Base-by-base conservation (phyloP, 2,888 invertebrate genomes). In the Leptopilina drosophilae region DNA sequence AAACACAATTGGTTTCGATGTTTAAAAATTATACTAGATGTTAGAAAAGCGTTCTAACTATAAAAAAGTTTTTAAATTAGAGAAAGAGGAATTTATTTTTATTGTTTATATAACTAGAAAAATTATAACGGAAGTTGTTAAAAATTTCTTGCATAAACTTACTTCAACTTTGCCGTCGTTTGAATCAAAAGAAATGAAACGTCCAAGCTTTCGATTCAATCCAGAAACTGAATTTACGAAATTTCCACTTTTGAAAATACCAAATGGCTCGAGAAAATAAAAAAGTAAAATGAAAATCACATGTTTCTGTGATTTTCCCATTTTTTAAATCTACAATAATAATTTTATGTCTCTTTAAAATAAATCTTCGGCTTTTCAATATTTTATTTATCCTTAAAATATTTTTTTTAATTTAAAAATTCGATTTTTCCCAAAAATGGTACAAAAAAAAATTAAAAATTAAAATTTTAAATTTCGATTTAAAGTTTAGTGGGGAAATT, bases 131-230 rank as follows among this genome's bases (percentile, higher is more conserved):
- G 33, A 33, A 33, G 33, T 46, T 46, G 15, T 59, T 67, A 67
- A 66, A 40, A 66, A 65, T 33, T 40, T 65, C 15, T 46, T 26
- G 33, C 11, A 42, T 67, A 6, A 81, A 93, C 94, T 93, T 87
- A 95, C 95, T 78, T 90, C 91, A 67, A 95, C 92, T 83, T 94
- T 93, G 12, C 93, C 93, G 14, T 93, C 92, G 1, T 91, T 87
- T 0, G 93, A 92, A 84, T 95, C 93, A 84, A 95, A 95, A 2
- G 94, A 92, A 76, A 95, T 90, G 64, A 94, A 91, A 82, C 93
- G 93, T 3, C 92, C 87, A 12, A 26, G 9, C 20, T 76, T 20
- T 40, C 14, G 20, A 12, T 12, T 26, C 62, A 14, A 53, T 42
- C 46, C 26, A 1, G 64, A n/a, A 64, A 11, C 64, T 9, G 56